Evolutionary conservation across 1,140 invertebrate species (phyloP).

Genomic region (Drosophila arizonae): DNA sequence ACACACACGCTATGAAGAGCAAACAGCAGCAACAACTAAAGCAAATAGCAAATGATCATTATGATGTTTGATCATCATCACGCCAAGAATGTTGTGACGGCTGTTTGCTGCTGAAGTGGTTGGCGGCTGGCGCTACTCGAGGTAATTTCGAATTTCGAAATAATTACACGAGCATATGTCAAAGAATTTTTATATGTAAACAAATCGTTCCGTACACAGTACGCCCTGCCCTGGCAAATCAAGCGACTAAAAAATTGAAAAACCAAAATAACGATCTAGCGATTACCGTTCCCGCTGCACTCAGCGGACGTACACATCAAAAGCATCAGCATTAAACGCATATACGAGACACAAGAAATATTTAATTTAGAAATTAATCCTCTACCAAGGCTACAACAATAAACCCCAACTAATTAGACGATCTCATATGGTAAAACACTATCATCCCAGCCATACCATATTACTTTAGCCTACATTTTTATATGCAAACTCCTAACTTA

Average conservation of each 20-base stretch:
- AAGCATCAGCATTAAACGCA: no score
- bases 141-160: constrained; percentile 75
- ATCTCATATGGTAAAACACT: no score
- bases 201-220: constrained; percentile 29
- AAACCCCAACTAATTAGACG: no score
- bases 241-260: constrained; percentile 3
- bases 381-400: no score
- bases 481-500: no score
- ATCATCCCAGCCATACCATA: no score
- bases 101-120: constrained; percentile 27
- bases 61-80: constrained; percentile 47
- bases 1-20: constrained; percentile 61
- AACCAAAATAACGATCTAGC: no score
- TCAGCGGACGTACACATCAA: no score
- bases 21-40: constrained; percentile 31
- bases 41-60: constrained; percentile 22
- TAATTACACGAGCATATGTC: constrained; percentile 66
- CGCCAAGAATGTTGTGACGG: not conserved
- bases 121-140: constrained; percentile 45
- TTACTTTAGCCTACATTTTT: no score
- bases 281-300: no score
- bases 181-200: constrained; percentile 59
- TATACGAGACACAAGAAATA: no score
- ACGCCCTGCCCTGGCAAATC: not conserved
- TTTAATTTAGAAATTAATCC: no score